These are phyloP conservation scores for Ooceraea biroi DNA, from an alignment of 1,140 invertebrate genomes.

Conservation along the genomic window DNA sequence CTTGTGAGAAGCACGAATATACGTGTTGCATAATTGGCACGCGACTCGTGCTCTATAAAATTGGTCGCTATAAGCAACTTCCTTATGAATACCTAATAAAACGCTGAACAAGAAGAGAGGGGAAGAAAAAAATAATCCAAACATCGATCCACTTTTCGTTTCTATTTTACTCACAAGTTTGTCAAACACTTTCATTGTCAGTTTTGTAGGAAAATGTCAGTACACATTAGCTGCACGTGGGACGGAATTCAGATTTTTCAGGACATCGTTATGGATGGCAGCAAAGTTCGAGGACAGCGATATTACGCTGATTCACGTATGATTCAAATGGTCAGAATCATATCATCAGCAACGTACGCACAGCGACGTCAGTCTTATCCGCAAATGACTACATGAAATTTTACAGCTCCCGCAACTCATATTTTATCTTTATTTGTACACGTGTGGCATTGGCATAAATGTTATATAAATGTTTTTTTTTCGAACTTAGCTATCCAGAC, in stretches of 20 bases:
- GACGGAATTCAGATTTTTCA: not conserved
- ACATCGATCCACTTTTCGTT: not conserved
- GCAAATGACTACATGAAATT: not conserved
- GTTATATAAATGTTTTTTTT: not conserved
- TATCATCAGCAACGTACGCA: not conserved
- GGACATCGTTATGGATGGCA: not conserved
- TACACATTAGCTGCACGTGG: too few species aligned
- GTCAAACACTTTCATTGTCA: not conserved
- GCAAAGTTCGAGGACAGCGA: not conserved
- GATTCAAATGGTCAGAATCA: not conserved
- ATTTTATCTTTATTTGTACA: too few species aligned
- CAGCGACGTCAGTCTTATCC: not conserved
- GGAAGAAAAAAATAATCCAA: not conserved
- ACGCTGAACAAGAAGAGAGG: not conserved
- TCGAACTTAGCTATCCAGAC: constrained; percentile 92
- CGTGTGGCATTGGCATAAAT: too few species aligned
- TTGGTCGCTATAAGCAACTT: constrained; percentile 73
- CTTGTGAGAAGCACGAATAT: not conserved
- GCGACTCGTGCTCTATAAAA: not conserved
- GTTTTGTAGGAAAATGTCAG: too few species aligned
- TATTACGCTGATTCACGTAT: constrained; percentile 23
- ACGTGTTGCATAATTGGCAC: not conserved
- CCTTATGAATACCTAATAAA: constrained; percentile 26
- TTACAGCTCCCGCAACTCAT: too few species aligned
- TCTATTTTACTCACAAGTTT: not conserved